Conservation (phyloP, 1,140 invertebrate species). For the Leptinotarsa defecta region DNA sequence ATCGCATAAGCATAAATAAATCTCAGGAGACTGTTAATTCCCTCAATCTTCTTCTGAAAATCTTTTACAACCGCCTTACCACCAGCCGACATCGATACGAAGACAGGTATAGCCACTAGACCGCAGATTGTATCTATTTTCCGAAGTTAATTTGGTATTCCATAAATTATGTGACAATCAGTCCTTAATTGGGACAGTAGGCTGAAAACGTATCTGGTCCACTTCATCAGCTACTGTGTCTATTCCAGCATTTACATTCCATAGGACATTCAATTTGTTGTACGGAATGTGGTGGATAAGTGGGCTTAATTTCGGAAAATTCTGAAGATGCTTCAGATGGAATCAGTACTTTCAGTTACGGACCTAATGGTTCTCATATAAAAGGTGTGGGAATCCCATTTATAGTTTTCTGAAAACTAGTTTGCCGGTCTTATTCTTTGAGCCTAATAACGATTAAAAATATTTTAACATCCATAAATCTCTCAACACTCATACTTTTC, state of each 20-base stretch:
- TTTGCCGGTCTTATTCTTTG: no score
- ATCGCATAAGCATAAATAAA: conserved; percentile 3
- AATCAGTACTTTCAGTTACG: background rate
- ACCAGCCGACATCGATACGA: background rate
- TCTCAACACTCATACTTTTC: no score
- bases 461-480: no score
- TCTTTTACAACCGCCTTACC: background rate
- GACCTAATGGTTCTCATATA: no score
- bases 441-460: no score
- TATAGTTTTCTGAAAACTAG: no score
- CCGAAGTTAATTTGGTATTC: conserved; percentile 24
- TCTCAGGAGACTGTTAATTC: background rate
- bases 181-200: conserved; percentile 21
- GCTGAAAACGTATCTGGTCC: conserved; percentile 21
- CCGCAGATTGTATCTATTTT: conserved; percentile 16
- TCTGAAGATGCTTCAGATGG: background rate
- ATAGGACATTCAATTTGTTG: conserved; percentile 14
- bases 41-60: background rate
- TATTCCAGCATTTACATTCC: conserved; percentile 22
- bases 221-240: conserved; percentile 25
- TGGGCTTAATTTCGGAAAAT: background rate
- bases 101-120: conserved; percentile 5
- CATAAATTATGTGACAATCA: conserved; percentile 21
- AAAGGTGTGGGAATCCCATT: no score
- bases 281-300: conserved; percentile 3